Base-by-base conservation (phyloP, 2,888 invertebrate genomes). In the Zaprionus obscuricornis region DNA sequence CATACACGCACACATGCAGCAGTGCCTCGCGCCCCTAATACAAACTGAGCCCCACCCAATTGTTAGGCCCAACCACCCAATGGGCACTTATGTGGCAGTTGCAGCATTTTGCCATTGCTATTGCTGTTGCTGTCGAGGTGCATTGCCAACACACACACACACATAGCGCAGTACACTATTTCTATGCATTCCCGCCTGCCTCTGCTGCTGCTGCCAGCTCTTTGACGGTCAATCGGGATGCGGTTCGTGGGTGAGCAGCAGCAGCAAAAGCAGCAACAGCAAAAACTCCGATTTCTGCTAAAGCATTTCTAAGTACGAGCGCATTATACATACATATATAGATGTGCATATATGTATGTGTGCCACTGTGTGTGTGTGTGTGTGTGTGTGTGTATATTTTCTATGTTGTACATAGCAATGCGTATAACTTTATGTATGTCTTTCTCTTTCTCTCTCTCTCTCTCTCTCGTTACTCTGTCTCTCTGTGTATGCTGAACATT, bases 21-120 rank as follows among this genome's bases (percentile, higher is more conserved):
- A 31, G 3, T 24, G 18, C n/a, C 8, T 14, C 42, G 67, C 50
- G 67, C 59, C 51, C 60, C 77, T 74, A 70, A 77, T 70, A 66
- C 77, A 73, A 69, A 62, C 50, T n/a, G 51, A 55, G 31, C 42
- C 8, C 13, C 18, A 22, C n/a, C 4, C 20, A 6, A 11, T 29
- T 49, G 58, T 64, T 56, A 56, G 54, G n/a, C 11, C 24, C 27
- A 42, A 26, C 74, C 75, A 43, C 50, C 72, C 59, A 65, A 42
- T 66, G 74, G 57, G 81, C 78, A 85, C 78, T 84, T 78, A 81
- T 78, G 82, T 81, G 78, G 82, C 82, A 84, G 76, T 76, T 76
- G 81, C 85, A 68, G n/a, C 27, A 27, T 27, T n/a, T n/a, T n/a
- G n/a, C n/a, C n/a, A n/a, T n/a, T n/a, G n/a, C n/a, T n/a, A n/a